A percentile compares a stretch with the other conserved stretches of the same genome.
Conservation (phyloP, 2,797 vertebrate genomes). For the Lithobates pipiens region DNA sequence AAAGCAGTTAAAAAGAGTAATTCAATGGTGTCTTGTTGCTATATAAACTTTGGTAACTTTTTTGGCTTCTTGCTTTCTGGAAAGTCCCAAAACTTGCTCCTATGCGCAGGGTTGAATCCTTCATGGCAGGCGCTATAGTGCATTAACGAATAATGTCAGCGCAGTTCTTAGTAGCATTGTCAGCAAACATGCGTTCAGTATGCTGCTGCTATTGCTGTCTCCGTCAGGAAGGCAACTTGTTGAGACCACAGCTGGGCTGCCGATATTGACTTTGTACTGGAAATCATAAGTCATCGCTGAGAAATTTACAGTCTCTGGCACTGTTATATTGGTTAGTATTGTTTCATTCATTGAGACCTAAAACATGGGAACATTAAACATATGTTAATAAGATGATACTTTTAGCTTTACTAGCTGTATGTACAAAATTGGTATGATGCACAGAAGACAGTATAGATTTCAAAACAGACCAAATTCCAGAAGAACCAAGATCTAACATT, state of each 20-base stretch:
- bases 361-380: not conserved
- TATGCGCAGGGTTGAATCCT: not conserved
- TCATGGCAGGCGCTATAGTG: not conserved
- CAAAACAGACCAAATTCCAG: too few relatives aligned
- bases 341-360: constrained; percentile 16
- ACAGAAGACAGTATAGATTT: not conserved
- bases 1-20: too few relatives aligned
- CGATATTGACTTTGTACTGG: not conserved
- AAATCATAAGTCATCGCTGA: constrained; percentile 36
- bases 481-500: too few relatives aligned
- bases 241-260: not conserved
- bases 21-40: too few relatives aligned
- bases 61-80: too few relatives aligned
- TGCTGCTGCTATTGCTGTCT: not conserved
- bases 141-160: constrained; percentile 12
- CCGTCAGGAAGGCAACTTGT: not conserved
- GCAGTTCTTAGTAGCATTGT: constrained; percentile 10
- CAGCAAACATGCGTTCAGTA: not conserved
- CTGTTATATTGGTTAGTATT: not conserved
- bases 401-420: not conserved
- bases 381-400: too few relatives aligned
- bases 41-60: too few relatives aligned
- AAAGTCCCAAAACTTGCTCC: too few relatives aligned
- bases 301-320: constrained; percentile 13
- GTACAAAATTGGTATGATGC: not conserved